Evolutionary conservation across 2,888 invertebrate species (phyloP).

Genomic region (Ochropleura leucogaster): DNA sequence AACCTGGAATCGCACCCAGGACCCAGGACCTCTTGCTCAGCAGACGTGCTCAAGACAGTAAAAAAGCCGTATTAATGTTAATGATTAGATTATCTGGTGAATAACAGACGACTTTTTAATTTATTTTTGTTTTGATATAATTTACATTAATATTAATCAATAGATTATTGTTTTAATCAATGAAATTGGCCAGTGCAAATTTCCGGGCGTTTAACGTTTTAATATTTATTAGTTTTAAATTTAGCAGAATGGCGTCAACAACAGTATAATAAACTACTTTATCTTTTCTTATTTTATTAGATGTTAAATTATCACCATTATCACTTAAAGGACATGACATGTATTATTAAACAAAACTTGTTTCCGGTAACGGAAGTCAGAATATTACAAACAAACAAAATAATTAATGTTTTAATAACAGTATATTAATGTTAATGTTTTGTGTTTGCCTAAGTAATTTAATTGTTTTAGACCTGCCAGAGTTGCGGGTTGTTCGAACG

Average conservation of each 20-base stretch:
- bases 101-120: not conserved
- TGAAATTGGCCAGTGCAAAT: not conserved
- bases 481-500: no score
- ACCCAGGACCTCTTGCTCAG: no score
- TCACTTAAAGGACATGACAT: not conserved
- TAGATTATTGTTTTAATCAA: not conserved
- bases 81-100: slow-evolving; percentile 9
- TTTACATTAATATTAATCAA: not conserved
- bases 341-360: slow-evolving; percentile 14
- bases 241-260: not conserved
- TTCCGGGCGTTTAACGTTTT: not conserved
- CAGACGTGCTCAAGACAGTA: no score
- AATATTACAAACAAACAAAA: slow-evolving; percentile 27
- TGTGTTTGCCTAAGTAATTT: no score
- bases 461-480: no score
- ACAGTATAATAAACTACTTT: not conserved
- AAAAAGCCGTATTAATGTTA: not conserved
- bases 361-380: slow-evolving; percentile 17
- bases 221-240: not conserved
- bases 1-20: no score
- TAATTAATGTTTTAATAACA: not conserved
- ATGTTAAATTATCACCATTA: not conserved
- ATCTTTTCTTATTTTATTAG: not conserved
- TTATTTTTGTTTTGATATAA: not conserved
- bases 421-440: not conserved